Conservation (phyloP, 2,113 vertebrate genomes). For the Rhipidura dahli region DNA sequence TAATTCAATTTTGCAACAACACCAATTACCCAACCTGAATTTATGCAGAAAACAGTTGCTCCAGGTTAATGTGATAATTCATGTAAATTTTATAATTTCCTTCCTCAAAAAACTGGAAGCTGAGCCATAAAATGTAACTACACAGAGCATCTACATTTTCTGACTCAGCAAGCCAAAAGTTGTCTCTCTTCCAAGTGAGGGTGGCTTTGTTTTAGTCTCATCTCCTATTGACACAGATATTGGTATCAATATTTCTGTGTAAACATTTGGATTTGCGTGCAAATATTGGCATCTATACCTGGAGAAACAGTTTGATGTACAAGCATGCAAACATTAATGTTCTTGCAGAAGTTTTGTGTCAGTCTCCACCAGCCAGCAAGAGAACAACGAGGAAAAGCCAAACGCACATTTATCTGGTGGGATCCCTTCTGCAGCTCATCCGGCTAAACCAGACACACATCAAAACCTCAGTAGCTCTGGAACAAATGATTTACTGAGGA, state of each 20-base stretch:
- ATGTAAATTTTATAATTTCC: background rate
- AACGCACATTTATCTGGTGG: rapidly evolving
- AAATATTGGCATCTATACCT: background rate
- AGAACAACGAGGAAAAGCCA: background rate
- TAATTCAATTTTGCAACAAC: background rate
- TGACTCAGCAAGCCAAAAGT: background rate
- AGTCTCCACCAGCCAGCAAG: background rate
- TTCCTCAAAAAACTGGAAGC: background rate
- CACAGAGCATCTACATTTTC: background rate
- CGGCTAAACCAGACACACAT: background rate
- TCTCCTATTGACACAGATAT: background rate
- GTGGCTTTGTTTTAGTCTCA: background rate
- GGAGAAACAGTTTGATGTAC: background rate
- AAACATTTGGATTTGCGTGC: background rate
- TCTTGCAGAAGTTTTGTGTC: background rate
- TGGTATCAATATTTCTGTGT: background rate
- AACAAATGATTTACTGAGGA: background rate
- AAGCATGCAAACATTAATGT: background rate
- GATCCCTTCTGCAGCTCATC: background rate
- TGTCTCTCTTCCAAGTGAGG: background rate
- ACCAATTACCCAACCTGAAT: background rate
- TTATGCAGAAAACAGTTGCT: background rate
- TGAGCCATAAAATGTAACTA: background rate
- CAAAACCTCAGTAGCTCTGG: background rate
- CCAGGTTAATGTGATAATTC: background rate